Percentiles rank a stretch among this genome's conserved stretches.
Conservation (phyloP, 2,797 vertebrate genomes). For the Discoglossus pictus region DNA sequence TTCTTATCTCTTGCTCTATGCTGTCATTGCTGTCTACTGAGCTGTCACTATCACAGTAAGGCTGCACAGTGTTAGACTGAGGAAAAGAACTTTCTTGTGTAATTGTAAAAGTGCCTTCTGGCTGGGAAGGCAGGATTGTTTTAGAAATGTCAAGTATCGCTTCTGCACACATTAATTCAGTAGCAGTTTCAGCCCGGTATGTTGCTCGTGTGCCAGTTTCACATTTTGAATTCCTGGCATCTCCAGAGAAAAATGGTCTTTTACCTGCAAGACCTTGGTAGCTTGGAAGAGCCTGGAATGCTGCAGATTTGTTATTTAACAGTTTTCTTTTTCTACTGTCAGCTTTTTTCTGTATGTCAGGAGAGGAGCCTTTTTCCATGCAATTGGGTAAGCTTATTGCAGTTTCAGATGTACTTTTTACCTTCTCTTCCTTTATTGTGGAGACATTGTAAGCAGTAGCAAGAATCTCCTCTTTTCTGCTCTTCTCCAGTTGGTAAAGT, state of each 20-base stretch:
- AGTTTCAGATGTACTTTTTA: conserved; percentile 27
- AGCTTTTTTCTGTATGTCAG: conserved; percentile 62
- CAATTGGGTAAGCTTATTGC: conserved; percentile 41
- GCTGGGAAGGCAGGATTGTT: conserved; percentile 81
- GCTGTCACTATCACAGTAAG: conserved; percentile 73
- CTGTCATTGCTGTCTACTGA: conserved; percentile 92
- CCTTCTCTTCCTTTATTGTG: conserved; percentile 17
- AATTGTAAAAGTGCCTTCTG: conserved; percentile 58
- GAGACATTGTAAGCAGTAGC: conserved; percentile 33
- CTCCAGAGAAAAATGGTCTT: conserved; percentile 48
- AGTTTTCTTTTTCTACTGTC: conserved; percentile 71
- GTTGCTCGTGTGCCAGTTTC: conserved; percentile 39
- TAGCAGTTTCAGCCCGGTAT: conserved; percentile 79
- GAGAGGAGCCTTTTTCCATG: conserved; percentile 59
- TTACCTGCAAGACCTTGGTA: conserved; percentile 22
- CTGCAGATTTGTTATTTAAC: conserved; percentile 53
- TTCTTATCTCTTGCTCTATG: conserved; percentile 92
- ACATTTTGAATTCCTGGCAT: conserved; percentile 36
- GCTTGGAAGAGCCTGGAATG: conserved; percentile 15
- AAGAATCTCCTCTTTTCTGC: conserved; percentile 60
- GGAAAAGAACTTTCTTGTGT: conserved; percentile 47
- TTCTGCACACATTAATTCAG: conserved; percentile 94
- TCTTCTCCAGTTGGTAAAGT: conserved; percentile 86
- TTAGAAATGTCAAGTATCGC: conserved; percentile 97
- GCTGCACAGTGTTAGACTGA: conserved; percentile 12